Evolutionary conservation across 1,140 invertebrate species (phyloP).

Genomic region (Eriocheir sinensis): DNA sequence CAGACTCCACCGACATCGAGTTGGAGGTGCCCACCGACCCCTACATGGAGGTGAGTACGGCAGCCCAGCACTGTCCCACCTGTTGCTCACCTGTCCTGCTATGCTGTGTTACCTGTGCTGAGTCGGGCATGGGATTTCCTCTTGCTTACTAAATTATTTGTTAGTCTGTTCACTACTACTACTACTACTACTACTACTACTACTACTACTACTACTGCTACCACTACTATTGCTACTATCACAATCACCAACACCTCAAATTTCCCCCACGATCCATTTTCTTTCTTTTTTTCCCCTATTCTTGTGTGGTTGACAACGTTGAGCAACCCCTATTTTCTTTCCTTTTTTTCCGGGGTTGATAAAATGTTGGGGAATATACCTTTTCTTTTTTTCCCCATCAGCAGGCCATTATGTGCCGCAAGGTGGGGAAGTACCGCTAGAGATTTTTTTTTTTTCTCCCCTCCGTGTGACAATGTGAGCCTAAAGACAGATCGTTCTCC

Average conservation of each 20-base stretch:
- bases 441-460: too few relatives aligned
- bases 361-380: not conserved
- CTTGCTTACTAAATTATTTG: too few relatives aligned
- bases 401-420: not conserved
- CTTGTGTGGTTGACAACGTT: too few relatives aligned
- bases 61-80: too few relatives aligned
- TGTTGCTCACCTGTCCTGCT: not conserved
- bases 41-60: conserved; percentile 51
- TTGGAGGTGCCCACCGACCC: conserved; percentile 55
- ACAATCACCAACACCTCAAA: too few relatives aligned
- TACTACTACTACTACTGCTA: too few relatives aligned
- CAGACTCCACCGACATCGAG: conserved; percentile 52
- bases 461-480: not conserved
- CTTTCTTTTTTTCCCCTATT: not conserved
- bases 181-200: not conserved
- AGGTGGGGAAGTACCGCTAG: not conserved
- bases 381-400: not conserved
- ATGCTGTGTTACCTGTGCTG: not conserved
- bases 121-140: too few relatives aligned
- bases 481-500: too few relatives aligned
- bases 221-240: too few relatives aligned
- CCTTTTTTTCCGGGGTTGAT: not conserved
- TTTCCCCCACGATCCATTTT: not conserved
- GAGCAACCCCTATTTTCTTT: not conserved
- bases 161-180: not conserved